Base-by-base conservation (phyloP, 2,888 invertebrate species). In the Drepanosiphum platanoidis region DNA sequence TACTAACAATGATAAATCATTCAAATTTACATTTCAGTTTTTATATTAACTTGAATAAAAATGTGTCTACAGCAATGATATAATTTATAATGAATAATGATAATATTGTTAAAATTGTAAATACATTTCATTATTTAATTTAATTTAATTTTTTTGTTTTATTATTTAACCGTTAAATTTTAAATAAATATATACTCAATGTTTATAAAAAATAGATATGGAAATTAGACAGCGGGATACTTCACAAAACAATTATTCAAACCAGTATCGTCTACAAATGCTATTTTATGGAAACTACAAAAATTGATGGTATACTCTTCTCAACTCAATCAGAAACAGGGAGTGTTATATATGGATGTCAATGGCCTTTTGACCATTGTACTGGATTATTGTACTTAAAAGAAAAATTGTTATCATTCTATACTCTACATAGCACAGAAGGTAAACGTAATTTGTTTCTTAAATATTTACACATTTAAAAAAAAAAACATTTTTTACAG, bases 351-450 rank as follows among this genome's bases (percentile, higher is more conserved):
- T 77, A 84, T 84, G 15, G 8, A 27, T 66, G 66, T 58, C 22
- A 77, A 77, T 84, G 39, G 52, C 84, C 84, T 30, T 84, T 75
- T 70, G 68, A 77, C 0, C 46, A 84, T 32, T 52, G 4, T 77
- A 30, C 27, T 36, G 77, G 68, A 68, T 52, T 84, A 68, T n/a
- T 68, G 5, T 77, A 84, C 9, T 58, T 68, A 58, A 84, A 58
- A 68, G 84, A 84, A 77, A 36, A 70, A 58, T 32, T 84, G 9
- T 58, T 84, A 68, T 84, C 84, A 52, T 68, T 84, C 70, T 70
- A 30, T 9, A 39, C 52, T 84, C 8, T 77, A 32, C 68, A 36
- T 77, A 52, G 15, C 0, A 58, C 5, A 70, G 68, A 77, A 68
- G 77, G 84, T 84, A 58, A 66, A 13, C 18, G 52, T 58, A 36